Conservation (phyloP, 2,797 vertebrate genomes). For the Squalus acanthias region DNA sequence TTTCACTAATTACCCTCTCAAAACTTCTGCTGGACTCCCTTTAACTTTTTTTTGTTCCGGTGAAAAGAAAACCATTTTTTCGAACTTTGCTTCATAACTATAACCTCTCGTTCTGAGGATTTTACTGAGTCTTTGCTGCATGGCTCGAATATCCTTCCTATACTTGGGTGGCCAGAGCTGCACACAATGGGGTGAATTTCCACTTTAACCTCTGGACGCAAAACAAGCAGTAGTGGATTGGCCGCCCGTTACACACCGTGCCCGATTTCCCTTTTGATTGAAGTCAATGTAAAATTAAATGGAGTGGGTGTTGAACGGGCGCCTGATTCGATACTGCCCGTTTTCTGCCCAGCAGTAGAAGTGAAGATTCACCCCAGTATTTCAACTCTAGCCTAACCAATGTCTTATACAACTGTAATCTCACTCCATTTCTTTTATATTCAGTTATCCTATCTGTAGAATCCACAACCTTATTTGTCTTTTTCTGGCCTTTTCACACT, state of each 20-base stretch:
- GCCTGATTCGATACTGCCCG: no score
- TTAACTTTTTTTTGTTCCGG: not conserved
- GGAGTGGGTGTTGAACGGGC: no score
- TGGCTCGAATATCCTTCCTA: not conserved
- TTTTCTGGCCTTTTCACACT: no score
- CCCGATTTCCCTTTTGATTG: not conserved
- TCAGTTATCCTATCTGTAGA: not conserved
- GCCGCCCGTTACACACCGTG: not conserved
- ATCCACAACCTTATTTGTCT: not conserved
- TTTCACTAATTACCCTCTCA: not conserved
- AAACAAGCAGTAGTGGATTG: not conserved
- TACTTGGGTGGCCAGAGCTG: not conserved
- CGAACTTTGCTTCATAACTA: not conserved
- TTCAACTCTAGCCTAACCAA: not conserved
- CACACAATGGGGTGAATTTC: not conserved
- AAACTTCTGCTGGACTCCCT: not conserved
- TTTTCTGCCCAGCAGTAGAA: no score
- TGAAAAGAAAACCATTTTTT: not conserved
- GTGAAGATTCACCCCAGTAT: not conserved
- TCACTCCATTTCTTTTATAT: not conserved
- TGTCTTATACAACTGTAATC: not conserved
- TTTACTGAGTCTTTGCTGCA: not conserved
- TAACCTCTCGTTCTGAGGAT: not conserved
- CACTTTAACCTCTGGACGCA: not conserved
- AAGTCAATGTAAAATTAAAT: not conserved